Evolutionary conservation across 2,888 invertebrate genomes (phyloP).

Genomic region (Hypomecis punctinalis): DNA sequence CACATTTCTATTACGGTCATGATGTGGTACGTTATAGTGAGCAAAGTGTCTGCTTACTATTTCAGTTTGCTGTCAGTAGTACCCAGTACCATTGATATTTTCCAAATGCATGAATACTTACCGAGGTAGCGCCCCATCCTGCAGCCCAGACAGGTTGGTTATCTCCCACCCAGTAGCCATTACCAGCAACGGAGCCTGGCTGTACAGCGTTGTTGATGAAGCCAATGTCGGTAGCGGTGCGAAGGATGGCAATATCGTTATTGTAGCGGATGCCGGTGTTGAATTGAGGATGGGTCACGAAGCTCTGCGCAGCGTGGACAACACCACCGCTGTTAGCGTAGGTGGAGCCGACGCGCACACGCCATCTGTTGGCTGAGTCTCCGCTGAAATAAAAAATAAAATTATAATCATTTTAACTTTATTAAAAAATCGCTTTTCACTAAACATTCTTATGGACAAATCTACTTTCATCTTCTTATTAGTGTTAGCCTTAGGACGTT

Average conservation of each 20-base stretch:
- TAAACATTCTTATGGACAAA: too few species aligned
- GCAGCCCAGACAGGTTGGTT: slow-evolving; percentile 59
- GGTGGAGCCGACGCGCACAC: slow-evolving; percentile 49
- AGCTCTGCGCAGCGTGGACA: slow-evolving; percentile 3
- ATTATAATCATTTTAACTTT: neutral
- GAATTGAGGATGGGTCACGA: slow-evolving; percentile 27
- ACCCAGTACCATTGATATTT: too few species aligned
- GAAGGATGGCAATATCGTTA: slow-evolving; percentile 58
- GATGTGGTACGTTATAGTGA: too few species aligned
- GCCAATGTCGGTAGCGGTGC: slow-evolving; percentile 40
- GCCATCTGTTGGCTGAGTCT: slow-evolving; percentile 42
- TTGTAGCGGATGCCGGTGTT: slow-evolving; percentile 28
- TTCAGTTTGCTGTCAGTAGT: too few species aligned
- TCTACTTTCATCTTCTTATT: too few species aligned
- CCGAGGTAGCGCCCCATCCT: slow-evolving; percentile 62
- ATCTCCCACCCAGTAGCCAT: slow-evolving; percentile 2
- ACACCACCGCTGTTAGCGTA: slow-evolving; percentile 50
- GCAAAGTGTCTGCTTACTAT: too few species aligned
- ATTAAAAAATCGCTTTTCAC: too few species aligned
- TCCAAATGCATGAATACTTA: slow-evolving; percentile 42
- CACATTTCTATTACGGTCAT: too few species aligned
- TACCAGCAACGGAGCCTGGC: neutral
- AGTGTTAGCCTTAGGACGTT: too few species aligned
- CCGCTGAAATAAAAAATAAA: slow-evolving; percentile 19
- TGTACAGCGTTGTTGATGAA: slow-evolving; percentile 42